A percentile compares a stretch with the other conserved stretches of the same genome.
These are phyloP conservation scores for Troglohyphantes excavatus DNA, from an alignment of 2,888 invertebrate genomes.

Conservation along the genomic window DNA sequence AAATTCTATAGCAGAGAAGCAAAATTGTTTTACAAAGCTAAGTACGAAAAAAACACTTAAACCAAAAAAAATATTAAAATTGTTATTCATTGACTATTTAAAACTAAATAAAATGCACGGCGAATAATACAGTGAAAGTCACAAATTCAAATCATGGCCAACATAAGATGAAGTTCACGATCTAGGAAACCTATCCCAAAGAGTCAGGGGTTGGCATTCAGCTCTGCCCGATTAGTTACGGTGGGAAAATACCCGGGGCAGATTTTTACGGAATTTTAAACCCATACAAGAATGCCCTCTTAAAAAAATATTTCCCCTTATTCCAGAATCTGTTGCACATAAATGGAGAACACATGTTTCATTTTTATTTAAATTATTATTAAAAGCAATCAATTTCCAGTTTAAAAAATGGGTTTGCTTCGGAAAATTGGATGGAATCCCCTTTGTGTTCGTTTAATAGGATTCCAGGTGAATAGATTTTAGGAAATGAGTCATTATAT, in stretches of 20 bases:
- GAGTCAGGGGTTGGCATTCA: conserved; percentile 2
- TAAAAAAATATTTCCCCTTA: conserved; percentile 44
- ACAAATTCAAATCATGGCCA: conserved; percentile 11
- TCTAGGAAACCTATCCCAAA: background rate
- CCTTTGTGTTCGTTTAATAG: conserved; percentile 3
- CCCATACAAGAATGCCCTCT: conserved; percentile 41
- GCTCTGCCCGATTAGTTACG: conserved; percentile 58
- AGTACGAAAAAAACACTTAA: too few relatives aligned
- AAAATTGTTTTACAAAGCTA: too few relatives aligned
- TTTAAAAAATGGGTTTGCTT: conserved; percentile 26
- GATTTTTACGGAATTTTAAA: conserved; percentile 68
- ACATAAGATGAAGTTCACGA: background rate
- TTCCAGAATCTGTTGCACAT: conserved; percentile 39
- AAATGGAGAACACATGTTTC: conserved; percentile 53
- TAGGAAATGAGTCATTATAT: conserved; percentile 7
- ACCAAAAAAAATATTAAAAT: too few relatives aligned
- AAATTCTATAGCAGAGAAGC: too few relatives aligned
- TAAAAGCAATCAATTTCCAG: conserved; percentile 53
- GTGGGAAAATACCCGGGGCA: conserved; percentile 54
- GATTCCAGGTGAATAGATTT: conserved; percentile 21
- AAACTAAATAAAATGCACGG: too few relatives aligned
- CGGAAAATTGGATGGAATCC: background rate
- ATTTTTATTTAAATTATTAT: conserved; percentile 64
- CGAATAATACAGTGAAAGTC: too few relatives aligned
- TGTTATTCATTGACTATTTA: too few relatives aligned